Base-by-base conservation (phyloP, 1,140 invertebrate species). In the Sycophila sp. region DNA sequence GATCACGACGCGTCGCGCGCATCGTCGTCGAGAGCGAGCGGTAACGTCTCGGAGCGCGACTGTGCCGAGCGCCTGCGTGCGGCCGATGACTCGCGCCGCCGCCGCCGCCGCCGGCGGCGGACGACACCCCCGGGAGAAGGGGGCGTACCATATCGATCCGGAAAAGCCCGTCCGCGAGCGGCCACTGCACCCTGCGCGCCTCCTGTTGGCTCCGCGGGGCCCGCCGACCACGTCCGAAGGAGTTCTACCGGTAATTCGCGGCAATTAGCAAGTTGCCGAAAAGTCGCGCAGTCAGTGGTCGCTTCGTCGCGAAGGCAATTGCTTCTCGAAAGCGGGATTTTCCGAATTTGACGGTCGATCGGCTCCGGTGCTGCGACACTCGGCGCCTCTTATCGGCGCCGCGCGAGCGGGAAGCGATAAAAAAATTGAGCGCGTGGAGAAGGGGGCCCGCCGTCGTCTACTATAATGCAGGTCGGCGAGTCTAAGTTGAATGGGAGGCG, bases 101-200 rank as follows among this genome's bases (percentile, higher is more conserved):
- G 30, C n/a, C 10, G 32, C 17, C 26, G 22, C 40, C 51, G 53
- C 64, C 64, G 51, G 64, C 19, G 34, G 49, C 47, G 51, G 45
- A 38, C 62, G 47, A 64, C 45, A 64, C 30, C 60, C 42, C 42
- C 26, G 28, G 0, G 38, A 13, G 11, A 40, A 28, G 56, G 7
- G 19, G 34, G 19, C 22, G 36, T 19, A 10, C 11, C 11, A 59
- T 68, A 68, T 68, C 66, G 66, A 68, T 60, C 66, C 56, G 55
- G 53, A 34, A 34, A 58, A 67, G 66, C 49, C 7, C 59, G 38
- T 26, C 19, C 64, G 58, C 58, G 40, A 53, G 30, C 49, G 66
- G 73, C 66, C 73, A 72, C 47, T 72, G 70, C 70, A 70, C 70
- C 70, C 70, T 11, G 19, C 15, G 22, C 22, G 15, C 1, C 5